phyloP scores from a whole-genome alignment of 2,113 vertebrate species.

The Falco punctatus region DNA sequence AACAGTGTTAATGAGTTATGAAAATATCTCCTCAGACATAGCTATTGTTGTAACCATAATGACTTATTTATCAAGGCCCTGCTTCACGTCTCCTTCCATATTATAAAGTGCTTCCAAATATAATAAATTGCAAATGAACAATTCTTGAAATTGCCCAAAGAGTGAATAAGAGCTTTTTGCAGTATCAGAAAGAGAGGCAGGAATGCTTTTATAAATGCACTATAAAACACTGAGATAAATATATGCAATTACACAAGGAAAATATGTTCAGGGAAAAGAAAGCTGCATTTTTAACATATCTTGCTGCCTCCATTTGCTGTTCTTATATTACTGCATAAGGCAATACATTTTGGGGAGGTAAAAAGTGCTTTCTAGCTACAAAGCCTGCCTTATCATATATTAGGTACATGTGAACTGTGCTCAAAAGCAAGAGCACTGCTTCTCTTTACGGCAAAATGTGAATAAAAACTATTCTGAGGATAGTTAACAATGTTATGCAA shows the following conservation, averaged over 20 bases:
- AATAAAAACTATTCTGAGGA: not conserved
- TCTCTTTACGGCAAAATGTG: not conserved
- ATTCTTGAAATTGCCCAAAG: conserved; percentile 12
- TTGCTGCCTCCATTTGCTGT: not conserved
- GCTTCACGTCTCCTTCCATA: not conserved
- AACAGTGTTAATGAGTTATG: conserved; percentile 7
- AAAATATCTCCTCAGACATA: conserved; percentile 15
- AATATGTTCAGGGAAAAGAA: not conserved
- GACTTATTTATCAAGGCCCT: conserved; percentile 29
- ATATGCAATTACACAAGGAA: conserved; percentile 26
- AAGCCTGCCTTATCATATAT: not conserved
- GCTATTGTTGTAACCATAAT: not conserved
- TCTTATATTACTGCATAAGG: not conserved
- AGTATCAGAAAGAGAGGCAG: not conserved
- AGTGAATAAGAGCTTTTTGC: conserved; percentile 9
- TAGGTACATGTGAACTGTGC: not conserved
- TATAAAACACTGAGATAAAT: conserved; percentile 54
- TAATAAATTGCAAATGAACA: conserved; percentile 38
- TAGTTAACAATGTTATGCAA: not conserved
- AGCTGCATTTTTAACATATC: not conserved
- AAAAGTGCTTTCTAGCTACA: not conserved
- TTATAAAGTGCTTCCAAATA: conserved; percentile 9
- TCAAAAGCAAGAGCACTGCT: not conserved
- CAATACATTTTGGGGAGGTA: not conserved
- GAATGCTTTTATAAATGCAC: not conserved